Conservation (phyloP, 2,888 invertebrate species). For the Cremastinae sp. region DNA sequence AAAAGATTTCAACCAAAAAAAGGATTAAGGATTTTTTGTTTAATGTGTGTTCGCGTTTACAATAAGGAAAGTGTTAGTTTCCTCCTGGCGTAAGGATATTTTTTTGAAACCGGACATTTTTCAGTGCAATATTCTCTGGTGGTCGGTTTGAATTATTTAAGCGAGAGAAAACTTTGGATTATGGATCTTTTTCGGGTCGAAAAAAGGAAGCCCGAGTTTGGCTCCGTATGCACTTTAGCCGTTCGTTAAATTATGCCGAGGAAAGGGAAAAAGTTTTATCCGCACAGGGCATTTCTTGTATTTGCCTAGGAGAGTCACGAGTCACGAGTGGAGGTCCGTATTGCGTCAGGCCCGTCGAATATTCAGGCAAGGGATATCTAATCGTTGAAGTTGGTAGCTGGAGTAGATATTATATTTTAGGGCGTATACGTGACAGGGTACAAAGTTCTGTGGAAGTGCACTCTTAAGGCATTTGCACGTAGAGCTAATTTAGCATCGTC, state of each 20-base stretch:
- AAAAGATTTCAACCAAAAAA: no score
- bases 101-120: no score
- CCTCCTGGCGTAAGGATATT: no score
- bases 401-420: conserved; percentile 48
- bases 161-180: no score
- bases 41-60: no score
- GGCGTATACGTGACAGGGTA: conserved; percentile 44
- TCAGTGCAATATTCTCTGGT: no score
- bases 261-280: conserved; percentile 30
- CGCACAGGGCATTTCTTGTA: conserved; percentile 24
- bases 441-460: conserved; percentile 41
- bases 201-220: not conserved
- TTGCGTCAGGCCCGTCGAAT: conserved; percentile 32
- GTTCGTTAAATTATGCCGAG: conserved; percentile 21
- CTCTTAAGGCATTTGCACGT: conserved; percentile 44
- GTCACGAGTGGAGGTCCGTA: not conserved
- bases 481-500: conserved; percentile 18
- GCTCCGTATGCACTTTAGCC: not conserved
- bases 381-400: conserved; percentile 42
- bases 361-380: conserved; percentile 51
- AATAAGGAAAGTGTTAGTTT: no score
- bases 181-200: conserved; percentile 5
- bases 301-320: conserved; percentile 12
- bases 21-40: not conserved
- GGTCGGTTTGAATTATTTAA: no score